These are phyloP conservation scores for Gryon sp. DNA, from an alignment of 1,140 invertebrate genomes.

Conservation along the genomic window DNA sequence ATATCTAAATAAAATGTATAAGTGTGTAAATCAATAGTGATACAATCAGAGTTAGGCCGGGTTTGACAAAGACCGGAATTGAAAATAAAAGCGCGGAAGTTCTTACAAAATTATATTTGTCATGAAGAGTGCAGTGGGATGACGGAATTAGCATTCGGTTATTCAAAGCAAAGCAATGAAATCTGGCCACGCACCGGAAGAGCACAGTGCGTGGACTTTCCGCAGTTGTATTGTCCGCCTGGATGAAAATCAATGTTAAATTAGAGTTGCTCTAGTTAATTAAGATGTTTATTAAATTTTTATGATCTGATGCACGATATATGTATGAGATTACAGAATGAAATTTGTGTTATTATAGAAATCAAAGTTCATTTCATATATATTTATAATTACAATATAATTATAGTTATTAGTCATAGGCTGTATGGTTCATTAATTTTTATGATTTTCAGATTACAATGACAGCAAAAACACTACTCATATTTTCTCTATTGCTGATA, in stretches of 20 bases:
- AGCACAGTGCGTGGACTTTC: conserved; percentile 33
- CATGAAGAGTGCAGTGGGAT: conserved; percentile 65
- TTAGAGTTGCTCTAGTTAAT: conserved; percentile 44
- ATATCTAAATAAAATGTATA: background rate
- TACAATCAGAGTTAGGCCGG: conserved; percentile 59
- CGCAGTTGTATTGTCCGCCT: conserved; percentile 34
- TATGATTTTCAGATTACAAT: conserved; percentile 44
- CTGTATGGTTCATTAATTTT: too few relatives aligned
- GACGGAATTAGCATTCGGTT: conserved; percentile 60
- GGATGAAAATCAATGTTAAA: conserved; percentile 56
- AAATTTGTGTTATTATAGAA: conserved; percentile 19
- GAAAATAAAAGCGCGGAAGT: conserved; percentile 76
- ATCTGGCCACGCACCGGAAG: conserved; percentile 72
- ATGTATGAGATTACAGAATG: background rate
- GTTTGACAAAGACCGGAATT: conserved; percentile 72
- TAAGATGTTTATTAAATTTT: conserved; percentile 28
- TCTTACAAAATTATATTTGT: conserved; percentile 76
- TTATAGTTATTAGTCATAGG: too few relatives aligned
- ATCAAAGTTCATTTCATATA: too few relatives aligned
- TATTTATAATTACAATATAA: too few relatives aligned
- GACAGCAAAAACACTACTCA: conserved; percentile 17
- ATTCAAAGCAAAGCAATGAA: conserved; percentile 64
- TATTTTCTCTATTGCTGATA: conserved; percentile 20
- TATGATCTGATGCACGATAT: conserved; percentile 7
- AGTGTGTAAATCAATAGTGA: conserved; percentile 22